These are phyloP conservation scores for Florisuga fusca DNA, from an alignment of 2,797 vertebrate genomes.

Conservation along the genomic window DNA sequence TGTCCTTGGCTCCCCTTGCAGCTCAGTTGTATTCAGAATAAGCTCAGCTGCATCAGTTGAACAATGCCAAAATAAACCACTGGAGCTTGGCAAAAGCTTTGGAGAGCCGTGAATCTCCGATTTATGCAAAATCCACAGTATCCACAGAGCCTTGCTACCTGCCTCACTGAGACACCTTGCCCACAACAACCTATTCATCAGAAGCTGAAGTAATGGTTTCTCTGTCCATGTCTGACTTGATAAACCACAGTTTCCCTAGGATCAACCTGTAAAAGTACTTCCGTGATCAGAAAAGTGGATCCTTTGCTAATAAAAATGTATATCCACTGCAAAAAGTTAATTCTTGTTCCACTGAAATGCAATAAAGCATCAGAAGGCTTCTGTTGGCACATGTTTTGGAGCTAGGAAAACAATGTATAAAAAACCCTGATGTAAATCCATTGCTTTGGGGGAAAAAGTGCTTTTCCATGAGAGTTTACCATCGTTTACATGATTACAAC, in stretches of 20 bases:
- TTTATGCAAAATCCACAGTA: not conserved
- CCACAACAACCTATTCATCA: not conserved
- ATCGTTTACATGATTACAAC: not conserved
- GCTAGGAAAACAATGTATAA: not conserved
- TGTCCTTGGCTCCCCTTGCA: not conserved
- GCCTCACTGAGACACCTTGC: not conserved
- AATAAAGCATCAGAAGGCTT: not conserved
- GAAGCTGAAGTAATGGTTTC: not conserved
- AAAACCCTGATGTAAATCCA: constrained; percentile 34
- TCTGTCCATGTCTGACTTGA: not conserved
- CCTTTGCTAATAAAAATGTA: not conserved
- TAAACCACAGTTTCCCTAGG: not conserved
- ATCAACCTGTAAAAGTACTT: not conserved
- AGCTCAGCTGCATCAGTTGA: not conserved
- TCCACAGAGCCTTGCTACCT: not conserved
- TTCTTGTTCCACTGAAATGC: not conserved
- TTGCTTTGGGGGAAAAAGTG: not conserved
- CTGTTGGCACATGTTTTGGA: constrained; percentile 28
- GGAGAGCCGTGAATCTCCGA: not conserved
- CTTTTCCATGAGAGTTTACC: not conserved
- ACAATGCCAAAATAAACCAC: constrained; percentile 12
- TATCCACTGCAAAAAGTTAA: not conserved
- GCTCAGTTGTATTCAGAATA: not conserved
- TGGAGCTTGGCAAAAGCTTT: constrained; percentile 18
- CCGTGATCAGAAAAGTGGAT: constrained; percentile 31